These are phyloP conservation scores for Xanthorhoe spadicearia DNA, from an alignment of 2,888 invertebrate genomes.

Conservation along the genomic window DNA sequence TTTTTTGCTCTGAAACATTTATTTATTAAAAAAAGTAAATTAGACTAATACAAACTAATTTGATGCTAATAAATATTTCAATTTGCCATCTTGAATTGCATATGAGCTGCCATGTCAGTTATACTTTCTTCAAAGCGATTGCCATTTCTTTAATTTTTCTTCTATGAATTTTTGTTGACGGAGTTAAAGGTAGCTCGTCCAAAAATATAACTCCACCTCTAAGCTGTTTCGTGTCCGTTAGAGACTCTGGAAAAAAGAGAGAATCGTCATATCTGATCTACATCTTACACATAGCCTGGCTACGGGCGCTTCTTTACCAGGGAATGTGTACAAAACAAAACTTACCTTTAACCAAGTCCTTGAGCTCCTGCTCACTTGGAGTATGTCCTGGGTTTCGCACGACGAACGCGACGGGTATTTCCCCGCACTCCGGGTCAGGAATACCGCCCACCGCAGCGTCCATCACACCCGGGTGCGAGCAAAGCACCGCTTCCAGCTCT, in stretches of 20 bases:
- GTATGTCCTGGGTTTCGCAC: constrained; percentile 45
- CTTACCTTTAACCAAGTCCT: constrained; percentile 62
- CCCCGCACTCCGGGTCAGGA: constrained; percentile 56
- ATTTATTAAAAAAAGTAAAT: too few relatives aligned
- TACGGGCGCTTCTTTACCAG: too few relatives aligned
- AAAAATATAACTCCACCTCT: constrained; percentile 64
- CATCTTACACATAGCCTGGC: too few relatives aligned
- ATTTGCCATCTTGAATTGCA: too few relatives aligned
- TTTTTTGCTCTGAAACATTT: too few relatives aligned
- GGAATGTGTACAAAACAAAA: too few relatives aligned
- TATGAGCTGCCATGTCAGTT: too few relatives aligned
- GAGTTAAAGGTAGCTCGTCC: constrained; percentile 54
- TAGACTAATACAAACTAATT: too few relatives aligned
- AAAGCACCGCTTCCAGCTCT: constrained; percentile 61
- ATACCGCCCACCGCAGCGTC: constrained; percentile 64
- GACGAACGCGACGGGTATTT: constrained; percentile 63
- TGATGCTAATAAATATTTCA: too few relatives aligned
- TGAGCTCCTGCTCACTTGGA: constrained; percentile 59
- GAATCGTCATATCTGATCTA: too few relatives aligned
- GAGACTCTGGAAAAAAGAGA: too few relatives aligned
- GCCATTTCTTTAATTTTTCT: constrained; percentile 44
- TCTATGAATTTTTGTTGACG: constrained; percentile 55
- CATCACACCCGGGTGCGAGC: constrained; percentile 57
- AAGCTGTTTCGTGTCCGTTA: constrained; percentile 59
- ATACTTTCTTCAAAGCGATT: constrained; percentile 29